A percentile compares a stretch with the other conserved stretches of the same genome.
phyloP scores from a whole-genome alignment of 1,140 invertebrate genomes.

The Pseudobourletiella spinata region DNA sequence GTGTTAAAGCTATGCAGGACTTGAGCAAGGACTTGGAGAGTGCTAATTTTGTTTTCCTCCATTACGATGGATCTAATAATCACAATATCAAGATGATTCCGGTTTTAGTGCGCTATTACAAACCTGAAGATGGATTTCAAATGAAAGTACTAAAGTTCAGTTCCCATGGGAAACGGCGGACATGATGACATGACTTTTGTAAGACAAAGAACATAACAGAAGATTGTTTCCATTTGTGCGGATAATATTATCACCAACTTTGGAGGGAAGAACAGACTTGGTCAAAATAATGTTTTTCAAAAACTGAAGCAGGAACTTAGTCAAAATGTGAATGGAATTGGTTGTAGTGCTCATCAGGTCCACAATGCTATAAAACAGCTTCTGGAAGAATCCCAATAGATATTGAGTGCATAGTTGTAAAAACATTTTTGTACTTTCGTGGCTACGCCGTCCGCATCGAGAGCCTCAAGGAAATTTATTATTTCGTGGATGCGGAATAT shows the following conservation, averaged over 20 bases:
- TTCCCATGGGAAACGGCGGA: too few relatives aligned
- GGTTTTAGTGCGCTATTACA: too few relatives aligned
- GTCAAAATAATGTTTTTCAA: background rate
- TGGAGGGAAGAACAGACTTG: background rate
- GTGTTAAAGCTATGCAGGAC: too few relatives aligned
- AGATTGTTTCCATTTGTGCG: background rate
- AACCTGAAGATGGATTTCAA: too few relatives aligned
- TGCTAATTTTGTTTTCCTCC: too few relatives aligned
- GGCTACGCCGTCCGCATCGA: background rate
- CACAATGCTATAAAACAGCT: constrained; percentile 39
- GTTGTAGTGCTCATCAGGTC: constrained; percentile 38
- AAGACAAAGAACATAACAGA: too few relatives aligned
- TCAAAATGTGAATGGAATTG: constrained; percentile 29
- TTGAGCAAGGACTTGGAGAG: too few relatives aligned
- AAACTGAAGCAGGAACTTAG: constrained; percentile 6
- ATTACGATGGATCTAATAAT: too few relatives aligned
- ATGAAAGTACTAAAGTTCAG: too few relatives aligned
- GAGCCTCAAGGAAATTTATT: background rate
- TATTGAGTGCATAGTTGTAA: background rate
- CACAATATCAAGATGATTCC: too few relatives aligned
- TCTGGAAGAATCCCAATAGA: constrained; percentile 37
- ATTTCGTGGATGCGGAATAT: background rate
- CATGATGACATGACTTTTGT: too few relatives aligned
- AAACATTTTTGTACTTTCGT: background rate
- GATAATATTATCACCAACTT: background rate